Conservation (phyloP, 2,888 invertebrate species). For the Drosophila macrospina region DNA sequence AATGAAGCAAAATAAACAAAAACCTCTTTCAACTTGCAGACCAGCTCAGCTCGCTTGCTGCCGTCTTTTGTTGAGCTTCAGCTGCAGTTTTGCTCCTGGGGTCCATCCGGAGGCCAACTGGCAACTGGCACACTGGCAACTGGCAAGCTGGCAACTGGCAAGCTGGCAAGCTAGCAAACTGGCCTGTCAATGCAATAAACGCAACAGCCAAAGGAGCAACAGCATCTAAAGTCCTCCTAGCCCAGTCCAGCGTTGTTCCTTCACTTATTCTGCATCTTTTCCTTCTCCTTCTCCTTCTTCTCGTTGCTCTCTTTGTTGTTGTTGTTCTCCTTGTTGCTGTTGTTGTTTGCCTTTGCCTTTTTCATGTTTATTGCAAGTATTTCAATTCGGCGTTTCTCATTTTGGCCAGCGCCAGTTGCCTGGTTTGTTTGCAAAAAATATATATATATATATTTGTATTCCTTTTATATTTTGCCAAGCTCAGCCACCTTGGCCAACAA, state of each 20-base stretch:
- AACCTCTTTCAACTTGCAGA: constrained; percentile 49
- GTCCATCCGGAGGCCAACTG: constrained; percentile 53
- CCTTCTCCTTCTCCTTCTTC: background rate
- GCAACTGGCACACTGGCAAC: constrained; percentile 49
- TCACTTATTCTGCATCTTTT: background rate
- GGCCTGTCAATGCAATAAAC: constrained; percentile 78
- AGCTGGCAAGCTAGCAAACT: too few relatives aligned
- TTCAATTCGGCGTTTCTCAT: constrained; percentile 70
- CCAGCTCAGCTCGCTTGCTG: constrained; percentile 30
- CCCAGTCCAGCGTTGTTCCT: constrained; percentile 36
- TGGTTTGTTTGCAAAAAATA: constrained; percentile 55
- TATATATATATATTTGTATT: constrained; percentile 16
- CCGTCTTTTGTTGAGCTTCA: constrained; percentile 46
- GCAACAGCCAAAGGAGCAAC: constrained; percentile 68
- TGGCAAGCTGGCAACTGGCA: constrained; percentile 56
- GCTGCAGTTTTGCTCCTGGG: constrained; percentile 15
- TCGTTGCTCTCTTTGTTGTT: too few relatives aligned
- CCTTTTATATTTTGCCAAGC: constrained; percentile 34
- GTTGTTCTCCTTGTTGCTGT: constrained; percentile 23
- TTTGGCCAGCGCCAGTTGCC: constrained; percentile 47
- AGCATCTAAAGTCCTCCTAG: constrained; percentile 41
- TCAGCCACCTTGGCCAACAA: constrained; percentile 33
- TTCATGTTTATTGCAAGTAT: constrained; percentile 78
- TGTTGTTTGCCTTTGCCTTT: constrained; percentile 59
- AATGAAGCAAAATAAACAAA: constrained; percentile 7